phyloP scores from a whole-genome alignment of 2,113 vertebrate genomes.

The Climacteris rufus region DNA sequence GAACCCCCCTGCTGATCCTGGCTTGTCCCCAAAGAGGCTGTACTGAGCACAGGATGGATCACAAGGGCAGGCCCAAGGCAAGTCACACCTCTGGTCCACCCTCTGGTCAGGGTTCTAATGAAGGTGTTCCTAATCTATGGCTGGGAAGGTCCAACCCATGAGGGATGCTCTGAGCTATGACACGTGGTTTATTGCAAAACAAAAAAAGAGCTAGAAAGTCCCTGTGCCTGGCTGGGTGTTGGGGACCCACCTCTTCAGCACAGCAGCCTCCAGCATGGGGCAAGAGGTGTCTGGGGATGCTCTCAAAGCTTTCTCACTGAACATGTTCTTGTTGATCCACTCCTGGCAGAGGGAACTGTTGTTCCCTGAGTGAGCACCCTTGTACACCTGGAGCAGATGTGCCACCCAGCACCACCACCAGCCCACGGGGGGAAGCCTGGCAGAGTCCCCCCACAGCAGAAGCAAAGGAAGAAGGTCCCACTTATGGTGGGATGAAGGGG shows the following conservation, averaged over 20 bases:
- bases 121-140: background rate
- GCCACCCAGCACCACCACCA: background rate
- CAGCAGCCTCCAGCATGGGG: background rate
- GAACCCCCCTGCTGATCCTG: background rate
- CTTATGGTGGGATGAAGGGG: background rate
- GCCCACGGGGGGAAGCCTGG: accelerated
- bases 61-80: background rate
- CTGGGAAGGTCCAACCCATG: background rate
- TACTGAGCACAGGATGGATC: background rate
- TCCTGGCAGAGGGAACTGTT: background rate
- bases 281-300: background rate
- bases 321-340: background rate
- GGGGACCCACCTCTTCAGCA: background rate
- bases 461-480: background rate
- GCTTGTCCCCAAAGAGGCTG: background rate
- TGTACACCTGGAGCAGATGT: background rate
- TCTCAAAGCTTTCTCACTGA: background rate
- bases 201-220: background rate
- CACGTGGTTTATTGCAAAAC: background rate
- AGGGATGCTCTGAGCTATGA: background rate
- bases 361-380: background rate
- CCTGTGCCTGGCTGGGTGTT: background rate
- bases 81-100: background rate
- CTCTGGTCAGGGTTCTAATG: background rate
- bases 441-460: background rate